Percentiles rank a stretch among this genome's conserved stretches.
These are phyloP conservation scores for Germaria angustata DNA, from an alignment of 2,888 invertebrate genomes.

Conservation along the genomic window DNA sequence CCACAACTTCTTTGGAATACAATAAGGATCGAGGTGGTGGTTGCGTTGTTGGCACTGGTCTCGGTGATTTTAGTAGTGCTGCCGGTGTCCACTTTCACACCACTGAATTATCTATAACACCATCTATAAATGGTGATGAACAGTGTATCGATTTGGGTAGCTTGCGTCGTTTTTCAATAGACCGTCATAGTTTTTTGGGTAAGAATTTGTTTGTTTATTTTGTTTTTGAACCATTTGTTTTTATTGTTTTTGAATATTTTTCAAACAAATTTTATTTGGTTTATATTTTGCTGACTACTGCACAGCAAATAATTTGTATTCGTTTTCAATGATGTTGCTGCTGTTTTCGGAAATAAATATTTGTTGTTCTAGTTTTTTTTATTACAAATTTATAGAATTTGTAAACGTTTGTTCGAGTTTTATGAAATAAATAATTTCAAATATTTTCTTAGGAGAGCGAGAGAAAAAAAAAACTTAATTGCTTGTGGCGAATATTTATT, in stretches of 20 bases:
- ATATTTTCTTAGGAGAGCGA: no score
- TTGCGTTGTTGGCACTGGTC: constrained; percentile 61
- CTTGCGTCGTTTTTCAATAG: constrained; percentile 78
- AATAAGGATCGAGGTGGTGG: constrained; percentile 53
- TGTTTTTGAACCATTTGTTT: constrained; percentile 65
- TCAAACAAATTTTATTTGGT: not conserved
- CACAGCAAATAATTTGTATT: constrained; percentile 12
- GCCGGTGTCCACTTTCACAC: constrained; percentile 74
- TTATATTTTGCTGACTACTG: not conserved
- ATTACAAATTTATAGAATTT: constrained; percentile 21
- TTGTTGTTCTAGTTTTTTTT: constrained; percentile 17
- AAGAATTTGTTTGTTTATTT: constrained; percentile 70
- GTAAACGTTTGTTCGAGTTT: not conserved
- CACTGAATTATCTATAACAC: constrained; percentile 78
- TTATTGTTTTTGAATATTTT: not conserved
- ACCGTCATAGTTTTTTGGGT: constrained; percentile 80
- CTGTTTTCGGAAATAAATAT: constrained; percentile 8
- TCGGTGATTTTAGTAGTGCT: constrained; percentile 60
- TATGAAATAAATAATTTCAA: no score
- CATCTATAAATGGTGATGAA: constrained; percentile 77
- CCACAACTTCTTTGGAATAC: constrained; percentile 62
- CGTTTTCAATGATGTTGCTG: constrained; percentile 13
- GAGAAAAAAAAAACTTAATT: not conserved
- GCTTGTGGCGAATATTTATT: not conserved
- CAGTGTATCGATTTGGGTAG: constrained; percentile 79